A percentile compares a stretch with the other conserved stretches of the same genome.
phyloP scores from a whole-genome alignment of 2,888 invertebrate species.

The Chrysodeixis includens region DNA sequence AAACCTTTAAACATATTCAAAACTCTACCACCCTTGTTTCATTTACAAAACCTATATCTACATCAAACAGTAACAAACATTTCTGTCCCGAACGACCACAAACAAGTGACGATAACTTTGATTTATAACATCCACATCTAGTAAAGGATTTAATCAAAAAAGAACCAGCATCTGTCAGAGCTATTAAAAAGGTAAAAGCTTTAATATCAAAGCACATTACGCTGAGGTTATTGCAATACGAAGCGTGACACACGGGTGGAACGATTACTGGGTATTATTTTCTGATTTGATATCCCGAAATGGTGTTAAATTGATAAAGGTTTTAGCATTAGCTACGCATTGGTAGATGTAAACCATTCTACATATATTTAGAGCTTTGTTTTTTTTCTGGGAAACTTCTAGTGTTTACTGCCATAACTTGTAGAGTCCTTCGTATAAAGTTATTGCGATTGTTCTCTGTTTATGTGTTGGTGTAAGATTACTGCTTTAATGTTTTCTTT shows the following conservation, averaged over 20 bases:
- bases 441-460: too few species aligned
- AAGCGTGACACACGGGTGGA: conserved; percentile 61
- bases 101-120: conserved; percentile 60
- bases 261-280: conserved; percentile 2
- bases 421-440: too few species aligned
- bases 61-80: conserved; percentile 19
- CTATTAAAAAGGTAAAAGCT: conserved; percentile 75
- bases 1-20: not conserved
- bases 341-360: too few species aligned
- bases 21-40: too few species aligned
- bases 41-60: conserved; percentile 1
- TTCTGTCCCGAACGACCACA: conserved; percentile 16
- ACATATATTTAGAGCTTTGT: too few species aligned
- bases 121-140: conserved; percentile 67
- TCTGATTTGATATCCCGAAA: not conserved
- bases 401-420: too few species aligned
- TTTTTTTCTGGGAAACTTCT: too few species aligned
- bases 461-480: too few species aligned
- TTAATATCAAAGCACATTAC: conserved; percentile 80
- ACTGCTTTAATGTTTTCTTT: too few species aligned
- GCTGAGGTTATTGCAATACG: conserved; percentile 73
- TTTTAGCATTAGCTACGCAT: too few species aligned
- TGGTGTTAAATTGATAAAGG: too few species aligned
- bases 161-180: conserved; percentile 73
- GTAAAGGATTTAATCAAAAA: conserved; percentile 78